These are phyloP conservation scores for Cosmia pyralina DNA, from an alignment of 2,888 invertebrate genomes.

Conservation along the genomic window DNA sequence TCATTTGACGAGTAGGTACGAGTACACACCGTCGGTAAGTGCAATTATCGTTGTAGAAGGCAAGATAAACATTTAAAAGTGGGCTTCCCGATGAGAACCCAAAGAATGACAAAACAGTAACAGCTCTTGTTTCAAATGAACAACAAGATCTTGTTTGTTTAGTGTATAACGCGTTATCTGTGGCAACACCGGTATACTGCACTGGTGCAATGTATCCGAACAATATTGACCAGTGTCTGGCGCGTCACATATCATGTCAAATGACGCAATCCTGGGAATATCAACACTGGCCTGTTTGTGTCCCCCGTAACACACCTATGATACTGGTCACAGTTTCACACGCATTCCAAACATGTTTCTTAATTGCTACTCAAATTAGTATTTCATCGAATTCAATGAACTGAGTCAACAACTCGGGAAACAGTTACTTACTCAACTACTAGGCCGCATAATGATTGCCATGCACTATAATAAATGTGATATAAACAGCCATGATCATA, in stretches of 20 bases:
- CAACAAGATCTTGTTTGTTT: conserved; percentile 38
- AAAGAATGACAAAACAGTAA: conserved; percentile 18
- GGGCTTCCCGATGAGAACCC: conserved; percentile 3
- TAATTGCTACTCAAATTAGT: conserved; percentile 57
- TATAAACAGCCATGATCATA: conserved; percentile 40
- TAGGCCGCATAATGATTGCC: conserved; percentile 17
- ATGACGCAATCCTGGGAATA: conserved; percentile 66
- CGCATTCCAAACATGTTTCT: conserved; percentile 46
- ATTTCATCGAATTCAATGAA: conserved; percentile 48
- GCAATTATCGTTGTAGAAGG: neutral
- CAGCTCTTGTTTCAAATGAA: conserved; percentile 18
- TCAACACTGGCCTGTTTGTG: conserved; percentile 60
- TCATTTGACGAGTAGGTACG: neutral
- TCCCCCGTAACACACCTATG: conserved; percentile 44
- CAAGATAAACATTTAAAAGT: conserved; percentile 6
- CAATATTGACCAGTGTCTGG: conserved; percentile 56
- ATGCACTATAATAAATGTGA: conserved; percentile 30
- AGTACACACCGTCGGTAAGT: neutral
- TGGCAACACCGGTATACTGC: conserved; percentile 35
- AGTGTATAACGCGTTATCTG: conserved; percentile 46
- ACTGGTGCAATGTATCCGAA: conserved; percentile 41
- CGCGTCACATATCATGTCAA: conserved; percentile 56
- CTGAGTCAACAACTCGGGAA: conserved; percentile 16
- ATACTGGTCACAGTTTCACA: conserved; percentile 52
- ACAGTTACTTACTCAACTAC: conserved; percentile 30